Evolutionary conservation across 2,888 invertebrate species (phyloP), one percentile per base, ranked within the genome.

Genomic region (Dione juno): DNA sequence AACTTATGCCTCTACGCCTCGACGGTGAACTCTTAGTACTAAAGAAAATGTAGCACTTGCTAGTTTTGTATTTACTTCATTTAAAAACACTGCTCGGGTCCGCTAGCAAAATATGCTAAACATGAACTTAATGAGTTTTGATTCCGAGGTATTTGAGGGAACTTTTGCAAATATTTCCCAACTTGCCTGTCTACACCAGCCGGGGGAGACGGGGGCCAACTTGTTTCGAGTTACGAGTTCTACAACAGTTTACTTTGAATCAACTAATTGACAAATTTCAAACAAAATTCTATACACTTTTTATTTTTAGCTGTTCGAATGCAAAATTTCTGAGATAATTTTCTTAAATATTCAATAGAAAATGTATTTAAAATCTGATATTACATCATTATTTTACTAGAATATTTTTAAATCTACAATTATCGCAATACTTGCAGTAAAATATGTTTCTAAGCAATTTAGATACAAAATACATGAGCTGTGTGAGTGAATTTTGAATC

Each of bases 261-360:
- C 19, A 14, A 19, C 58, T 40, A 58, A 59, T 59, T 59, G 58
- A 59, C 21, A 59, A 59, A 41, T n/a, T 54, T 54, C 7, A 59
- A 59, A 41, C 41, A 21, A 59, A 40, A 37, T n/a, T 54, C 1
- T 35, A 3, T 54, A 21, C 21, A 1, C 28, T 35, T 50, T 19
- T 21, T 11, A 50, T 19, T 28, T 50, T 13, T 50, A 19, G 6
- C 19, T 50, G 50, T 19, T 50, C 11, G 19, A 21, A 19, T 19
- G 6, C 11, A 10, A 40, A 40, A 40, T 10, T 40, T 50, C 5
- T 11, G 6, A 50, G 19, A 19, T 3, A 19, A 9, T 19, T 16
- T 50, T 50, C 19, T 50, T 19, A 19, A 11, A 50, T 50, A 6
- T 40, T 40, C 9, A 10, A 7, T 10, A 40, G 3, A 40, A 11